Evolutionary conservation across 2,113 vertebrate genomes (phyloP).

Genomic region (Ptilonorhynchus violaceus): DNA sequence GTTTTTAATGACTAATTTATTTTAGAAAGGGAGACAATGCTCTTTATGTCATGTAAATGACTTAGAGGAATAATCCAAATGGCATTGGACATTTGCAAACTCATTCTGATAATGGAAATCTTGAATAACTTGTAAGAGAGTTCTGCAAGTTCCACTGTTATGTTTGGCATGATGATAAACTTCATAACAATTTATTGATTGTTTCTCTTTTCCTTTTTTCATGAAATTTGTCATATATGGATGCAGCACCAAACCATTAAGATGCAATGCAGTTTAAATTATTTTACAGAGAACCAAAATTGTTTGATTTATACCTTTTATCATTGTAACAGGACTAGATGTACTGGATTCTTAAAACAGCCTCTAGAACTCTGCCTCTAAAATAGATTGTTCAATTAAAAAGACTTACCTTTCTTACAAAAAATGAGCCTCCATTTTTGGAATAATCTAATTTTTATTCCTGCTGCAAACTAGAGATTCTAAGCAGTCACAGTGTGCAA

Average conservation of each 20-base stretch:
- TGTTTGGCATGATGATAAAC: background rate
- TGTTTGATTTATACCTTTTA: background rate
- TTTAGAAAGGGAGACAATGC: background rate
- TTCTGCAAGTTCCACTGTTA: background rate
- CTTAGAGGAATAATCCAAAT: background rate
- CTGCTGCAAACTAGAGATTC: background rate
- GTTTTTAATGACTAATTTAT: background rate
- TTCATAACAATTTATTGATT: background rate
- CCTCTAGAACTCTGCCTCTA: background rate
- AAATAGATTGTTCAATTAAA: background rate
- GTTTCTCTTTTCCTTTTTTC: background rate
- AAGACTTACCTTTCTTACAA: conserved; percentile 9
- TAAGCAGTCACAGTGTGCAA: background rate
- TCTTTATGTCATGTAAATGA: background rate
- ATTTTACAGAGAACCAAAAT: background rate
- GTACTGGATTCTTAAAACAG: background rate
- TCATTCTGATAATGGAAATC: background rate
- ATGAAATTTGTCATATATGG: background rate
- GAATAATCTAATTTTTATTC: conserved; percentile 1
- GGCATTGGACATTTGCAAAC: background rate
- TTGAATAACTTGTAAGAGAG: background rate
- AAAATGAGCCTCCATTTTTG: background rate
- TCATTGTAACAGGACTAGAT: background rate
- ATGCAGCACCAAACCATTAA: background rate
- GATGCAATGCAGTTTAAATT: background rate